Percentiles rank a stretch among this genome's conserved stretches.
These are phyloP conservation scores for Oplegnathus fasciatus DNA, from an alignment of 2,113 vertebrate species.

Conservation along the genomic window DNA sequence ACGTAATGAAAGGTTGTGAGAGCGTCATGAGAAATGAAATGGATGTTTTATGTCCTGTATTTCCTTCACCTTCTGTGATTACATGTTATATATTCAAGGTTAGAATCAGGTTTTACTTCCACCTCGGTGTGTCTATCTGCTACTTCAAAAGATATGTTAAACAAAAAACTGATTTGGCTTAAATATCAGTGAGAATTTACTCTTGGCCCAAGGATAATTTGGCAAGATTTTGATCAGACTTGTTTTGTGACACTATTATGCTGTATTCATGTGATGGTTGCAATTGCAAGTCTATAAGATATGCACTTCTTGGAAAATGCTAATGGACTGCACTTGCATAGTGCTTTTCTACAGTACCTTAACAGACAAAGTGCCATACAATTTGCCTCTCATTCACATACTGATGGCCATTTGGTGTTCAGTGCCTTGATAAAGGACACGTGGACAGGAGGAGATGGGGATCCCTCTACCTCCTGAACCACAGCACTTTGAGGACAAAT, in stretches of 20 bases:
- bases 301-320: neutral
- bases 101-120: neutral
- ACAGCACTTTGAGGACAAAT: too few species aligned
- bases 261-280: neutral
- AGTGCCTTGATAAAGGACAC: constrained; percentile 5
- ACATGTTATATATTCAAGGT: neutral
- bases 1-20: constrained; percentile 21
- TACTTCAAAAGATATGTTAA: neutral
- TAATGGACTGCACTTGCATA: neutral
- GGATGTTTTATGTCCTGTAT: neutral
- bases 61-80: neutral
- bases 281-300: neutral
- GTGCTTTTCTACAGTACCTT: neutral
- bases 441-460: neutral
- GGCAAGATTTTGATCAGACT: neutral
- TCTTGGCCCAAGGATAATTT: neutral
- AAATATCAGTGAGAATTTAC: neutral
- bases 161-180: neutral
- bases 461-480: neutral
- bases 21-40: neutral
- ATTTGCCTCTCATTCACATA: neutral
- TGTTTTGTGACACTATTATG: neutral
- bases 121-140: neutral
- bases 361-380: neutral
- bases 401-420: neutral